Base-by-base conservation (phyloP, 2,888 invertebrate species). In the Caenorhabditis becei region DNA sequence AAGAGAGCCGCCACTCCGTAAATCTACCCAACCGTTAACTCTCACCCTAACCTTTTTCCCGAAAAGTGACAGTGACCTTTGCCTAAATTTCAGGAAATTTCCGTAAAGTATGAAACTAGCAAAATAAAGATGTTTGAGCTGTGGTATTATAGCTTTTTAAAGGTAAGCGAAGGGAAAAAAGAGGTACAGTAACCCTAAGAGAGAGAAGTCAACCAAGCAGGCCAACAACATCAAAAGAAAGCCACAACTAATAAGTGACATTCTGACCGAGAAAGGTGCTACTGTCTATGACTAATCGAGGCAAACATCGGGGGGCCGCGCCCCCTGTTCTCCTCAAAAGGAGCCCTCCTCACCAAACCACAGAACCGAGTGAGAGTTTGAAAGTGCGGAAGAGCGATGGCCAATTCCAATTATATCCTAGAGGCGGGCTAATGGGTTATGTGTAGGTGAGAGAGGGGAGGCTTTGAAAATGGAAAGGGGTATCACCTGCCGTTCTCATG, bases 201-300 rank as follows among this genome's bases (percentile, higher is more conserved):
- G 16, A 14, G n/a, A 37, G 44, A 28, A 8, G 20, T 37, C 47
- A 47, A 35, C 59, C 7, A 32, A 47, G 51, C 7, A n/a, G n/a
- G n/a, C n/a, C n/a, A 51, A 24, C 18, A 51, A 62, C 56, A 72
- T 56, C 63, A 72, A 53, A 62, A 54, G 62, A 56, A 28, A 51
- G 54, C 18, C 28, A 54, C 32, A 23, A 62, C 62, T 62, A 71
- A 71, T 41, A 37, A 71, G 62, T 72, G 72, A 56, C 72, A 63
- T 72, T 72, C 20, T 63, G 11, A 23, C 14, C n/a, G 1, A n/a
- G 1, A 44, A 23, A 47, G 63, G 56, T 47, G 54, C 63, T 62
- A 56, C 63, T 72, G 24, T 63, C 70, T 72, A 72, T 72, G 72
- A 72, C 72, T 24, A 11, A 18, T 56, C n/a, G n/a, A n/a, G 32